A percentile compares a stretch with the other conserved stretches of the same genome.
These are phyloP conservation scores for Pseudanteris insignis DNA, from an alignment of 2,888 invertebrate species.

Conservation along the genomic window DNA sequence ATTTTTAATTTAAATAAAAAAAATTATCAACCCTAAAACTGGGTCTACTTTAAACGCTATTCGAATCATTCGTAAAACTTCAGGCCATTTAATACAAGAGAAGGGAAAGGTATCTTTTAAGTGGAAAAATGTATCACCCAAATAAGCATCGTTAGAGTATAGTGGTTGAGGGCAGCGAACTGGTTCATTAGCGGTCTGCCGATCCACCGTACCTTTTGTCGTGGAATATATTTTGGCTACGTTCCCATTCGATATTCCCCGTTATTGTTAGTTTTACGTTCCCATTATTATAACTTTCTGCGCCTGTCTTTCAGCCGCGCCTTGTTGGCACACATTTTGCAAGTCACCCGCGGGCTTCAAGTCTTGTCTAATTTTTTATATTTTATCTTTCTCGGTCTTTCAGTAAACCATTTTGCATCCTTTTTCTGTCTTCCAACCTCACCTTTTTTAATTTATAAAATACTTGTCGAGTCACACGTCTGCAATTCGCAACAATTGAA, in stretches of 20 bases:
- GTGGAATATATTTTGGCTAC: conserved; percentile 51
- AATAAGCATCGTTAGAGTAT: conserved; percentile 6
- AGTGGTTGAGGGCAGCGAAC: conserved; percentile 5
- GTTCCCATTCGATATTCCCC: conserved; percentile 53
- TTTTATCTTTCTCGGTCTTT: neutral
- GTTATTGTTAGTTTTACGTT: conserved; percentile 49
- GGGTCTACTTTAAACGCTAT: no score
- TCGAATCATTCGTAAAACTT: no score
- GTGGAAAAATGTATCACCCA: neutral
- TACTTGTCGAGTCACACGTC: no score
- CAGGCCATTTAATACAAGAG: no score
- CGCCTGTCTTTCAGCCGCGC: conserved; percentile 8
- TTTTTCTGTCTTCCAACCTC: neutral
- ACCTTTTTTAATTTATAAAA: neutral
- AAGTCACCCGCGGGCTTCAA: conserved; percentile 35
- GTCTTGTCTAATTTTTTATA: conserved; percentile 32
- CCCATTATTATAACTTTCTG: conserved; percentile 32
- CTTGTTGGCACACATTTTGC: conserved; percentile 38
- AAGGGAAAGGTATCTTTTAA: no score
- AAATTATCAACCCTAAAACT: no score
- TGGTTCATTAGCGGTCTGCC: conserved; percentile 20
- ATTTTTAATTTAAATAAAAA: no score
- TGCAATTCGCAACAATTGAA: no score
- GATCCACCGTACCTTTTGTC: conserved; percentile 29
- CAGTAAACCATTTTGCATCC: neutral